Conservation (phyloP, 2,888 invertebrate species). For the Cyrtodaria siliqua region DNA sequence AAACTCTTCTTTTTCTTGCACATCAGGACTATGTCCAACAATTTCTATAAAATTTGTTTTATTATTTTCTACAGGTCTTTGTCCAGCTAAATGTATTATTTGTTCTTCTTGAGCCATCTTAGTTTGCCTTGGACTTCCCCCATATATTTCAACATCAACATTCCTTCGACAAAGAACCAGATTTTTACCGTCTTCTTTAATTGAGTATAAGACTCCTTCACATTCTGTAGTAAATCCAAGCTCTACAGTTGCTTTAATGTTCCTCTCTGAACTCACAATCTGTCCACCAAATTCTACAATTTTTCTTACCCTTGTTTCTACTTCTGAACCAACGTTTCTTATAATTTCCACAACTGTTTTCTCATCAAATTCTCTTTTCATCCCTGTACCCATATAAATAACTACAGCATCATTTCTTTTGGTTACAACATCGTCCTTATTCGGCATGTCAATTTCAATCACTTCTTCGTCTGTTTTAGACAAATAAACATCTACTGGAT, state of each 20-base stretch:
- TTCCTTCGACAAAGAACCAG: constrained; percentile 3
- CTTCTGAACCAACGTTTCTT: background rate
- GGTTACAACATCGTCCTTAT: background rate
- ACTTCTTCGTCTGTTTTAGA: constrained; percentile 18
- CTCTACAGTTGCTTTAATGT: constrained; percentile 7
- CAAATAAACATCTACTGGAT: constrained; percentile 34
- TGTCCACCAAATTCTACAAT: background rate
- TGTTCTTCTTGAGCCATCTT: background rate
- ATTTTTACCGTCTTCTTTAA: background rate
- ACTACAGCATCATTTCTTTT: background rate
- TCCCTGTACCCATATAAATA: background rate
- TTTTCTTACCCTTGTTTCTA: background rate
- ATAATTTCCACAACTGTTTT: constrained; percentile 4
- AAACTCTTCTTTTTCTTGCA: too few relatives aligned
- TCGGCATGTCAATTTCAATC: background rate
- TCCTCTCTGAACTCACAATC: too few relatives aligned
- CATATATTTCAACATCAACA: background rate
- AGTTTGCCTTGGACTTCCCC: too few relatives aligned
- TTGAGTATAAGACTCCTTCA: constrained; percentile 3
- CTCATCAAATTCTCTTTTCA: background rate
- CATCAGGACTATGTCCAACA: constrained; percentile 3
- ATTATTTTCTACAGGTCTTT: background rate
- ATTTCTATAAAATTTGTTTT: constrained; percentile 22
- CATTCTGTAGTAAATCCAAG: constrained; percentile 19
- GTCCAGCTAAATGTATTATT: background rate